Conservation (phyloP, 1,140 invertebrate species). For the Trinorchestia longiramus region DNA sequence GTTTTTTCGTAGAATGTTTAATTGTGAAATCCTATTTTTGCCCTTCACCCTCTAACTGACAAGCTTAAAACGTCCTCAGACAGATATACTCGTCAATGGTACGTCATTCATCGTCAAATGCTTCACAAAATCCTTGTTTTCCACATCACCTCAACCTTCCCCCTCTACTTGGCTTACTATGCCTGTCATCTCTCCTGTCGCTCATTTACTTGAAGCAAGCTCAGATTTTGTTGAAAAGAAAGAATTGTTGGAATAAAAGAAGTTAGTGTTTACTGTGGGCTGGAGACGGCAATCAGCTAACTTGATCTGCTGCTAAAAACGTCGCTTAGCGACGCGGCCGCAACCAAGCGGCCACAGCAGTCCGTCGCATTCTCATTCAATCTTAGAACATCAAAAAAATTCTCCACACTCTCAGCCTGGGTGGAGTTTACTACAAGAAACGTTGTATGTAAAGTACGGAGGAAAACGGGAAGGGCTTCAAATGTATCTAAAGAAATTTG, state of each 20-base stretch:
- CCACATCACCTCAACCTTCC: not conserved
- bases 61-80: not conserved
- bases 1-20: not conserved
- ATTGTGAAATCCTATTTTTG: not conserved
- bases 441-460: not conserved
- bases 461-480: not conserved
- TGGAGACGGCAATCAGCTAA: conserved; percentile 22
- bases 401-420: not conserved
- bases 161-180: not conserved
- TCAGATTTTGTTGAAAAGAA: not conserved
- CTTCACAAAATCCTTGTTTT: not conserved
- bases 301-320: conserved; percentile 38
- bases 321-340: not conserved
- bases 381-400: not conserved
- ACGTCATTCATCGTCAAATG: not conserved
- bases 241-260: not conserved
- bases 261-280: not conserved
- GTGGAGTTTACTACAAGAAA: not conserved
- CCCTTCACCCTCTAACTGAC: no score
- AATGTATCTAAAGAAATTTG: not conserved
- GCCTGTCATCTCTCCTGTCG: not conserved
- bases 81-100: not conserved
- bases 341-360: not conserved
- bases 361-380: not conserved
- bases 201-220: not conserved